phyloP scores from a whole-genome alignment of 2,888 invertebrate genomes.

The Sepioteuthis lessoniana region DNA sequence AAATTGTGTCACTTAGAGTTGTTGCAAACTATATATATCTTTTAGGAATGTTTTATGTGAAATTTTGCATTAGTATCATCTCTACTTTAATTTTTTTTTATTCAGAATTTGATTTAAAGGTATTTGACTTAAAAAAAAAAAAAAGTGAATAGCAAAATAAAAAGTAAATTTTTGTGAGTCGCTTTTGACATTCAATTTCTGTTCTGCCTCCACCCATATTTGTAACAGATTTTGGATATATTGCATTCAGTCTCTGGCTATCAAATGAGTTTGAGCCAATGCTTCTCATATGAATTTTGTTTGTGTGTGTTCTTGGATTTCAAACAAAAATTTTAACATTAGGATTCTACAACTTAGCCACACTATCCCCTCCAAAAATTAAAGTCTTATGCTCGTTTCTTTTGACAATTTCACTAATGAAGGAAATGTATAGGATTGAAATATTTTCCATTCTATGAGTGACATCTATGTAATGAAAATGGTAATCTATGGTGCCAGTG shows the following conservation, averaged over 20 bases:
- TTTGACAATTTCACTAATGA: conserved; percentile 33
- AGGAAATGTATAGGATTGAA: neutral
- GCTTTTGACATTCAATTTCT: neutral
- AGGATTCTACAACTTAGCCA: neutral
- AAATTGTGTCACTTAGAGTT: neutral
- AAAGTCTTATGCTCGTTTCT: neutral
- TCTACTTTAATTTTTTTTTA: neutral
- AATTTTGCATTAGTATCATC: too few relatives aligned
- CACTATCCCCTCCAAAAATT: neutral
- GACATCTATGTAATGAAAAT: neutral
- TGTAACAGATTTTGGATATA: neutral
- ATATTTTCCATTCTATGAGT: neutral
- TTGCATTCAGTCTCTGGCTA: neutral
- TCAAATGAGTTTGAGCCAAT: conserved; percentile 1
- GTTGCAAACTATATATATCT: neutral
- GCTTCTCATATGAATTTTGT: neutral
- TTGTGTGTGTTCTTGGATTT: neutral
- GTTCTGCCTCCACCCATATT: neutral
- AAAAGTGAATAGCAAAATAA: neutral
- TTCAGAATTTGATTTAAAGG: neutral
- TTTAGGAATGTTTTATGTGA: too few relatives aligned
- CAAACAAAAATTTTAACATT: conserved; percentile 2
- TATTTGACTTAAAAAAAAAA: neutral
- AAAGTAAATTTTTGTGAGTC: neutral
- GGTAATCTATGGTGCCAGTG: conserved; percentile 3